phyloP scores from a whole-genome alignment of 2,888 invertebrate species.

The Oligia latruncula region DNA sequence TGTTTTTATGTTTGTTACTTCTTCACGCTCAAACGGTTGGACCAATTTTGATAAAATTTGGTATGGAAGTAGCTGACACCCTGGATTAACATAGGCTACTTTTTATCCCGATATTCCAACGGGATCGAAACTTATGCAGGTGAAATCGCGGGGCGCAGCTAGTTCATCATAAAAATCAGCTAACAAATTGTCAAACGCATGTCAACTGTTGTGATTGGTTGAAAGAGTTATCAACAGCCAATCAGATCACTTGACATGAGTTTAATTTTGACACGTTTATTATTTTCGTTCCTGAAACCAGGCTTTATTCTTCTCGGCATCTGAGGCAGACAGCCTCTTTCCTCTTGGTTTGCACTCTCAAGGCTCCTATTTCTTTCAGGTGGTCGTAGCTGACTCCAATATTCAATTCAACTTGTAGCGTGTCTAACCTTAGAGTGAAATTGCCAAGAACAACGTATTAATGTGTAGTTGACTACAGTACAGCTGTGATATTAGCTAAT shows the following conservation, averaged over 20 bases:
- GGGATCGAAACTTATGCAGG: no score
- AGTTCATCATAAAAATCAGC: neutral
- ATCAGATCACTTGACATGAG: neutral
- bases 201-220: neutral
- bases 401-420: conserved; percentile 11
- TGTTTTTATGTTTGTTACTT: no score
- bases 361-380: neutral
- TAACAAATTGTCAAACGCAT: neutral
- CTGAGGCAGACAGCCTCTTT: neutral
- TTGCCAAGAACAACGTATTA: conserved; percentile 6
- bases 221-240: neutral
- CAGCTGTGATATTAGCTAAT: conserved; percentile 46
- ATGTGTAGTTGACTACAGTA: conserved; percentile 11
- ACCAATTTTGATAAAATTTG: no score
- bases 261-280: neutral
- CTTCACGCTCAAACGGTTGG: no score
- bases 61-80: no score
- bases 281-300: neutral
- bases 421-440: conserved; percentile 25
- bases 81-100: no score
- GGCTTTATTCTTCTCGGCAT: neutral
- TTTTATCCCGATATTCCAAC: no score
- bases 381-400: neutral
- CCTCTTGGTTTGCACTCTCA: neutral
- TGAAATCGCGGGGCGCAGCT: no score